These are phyloP conservation scores for Aratinga solstitialis DNA, from an alignment of 2,797 vertebrate species.

Conservation along the genomic window DNA sequence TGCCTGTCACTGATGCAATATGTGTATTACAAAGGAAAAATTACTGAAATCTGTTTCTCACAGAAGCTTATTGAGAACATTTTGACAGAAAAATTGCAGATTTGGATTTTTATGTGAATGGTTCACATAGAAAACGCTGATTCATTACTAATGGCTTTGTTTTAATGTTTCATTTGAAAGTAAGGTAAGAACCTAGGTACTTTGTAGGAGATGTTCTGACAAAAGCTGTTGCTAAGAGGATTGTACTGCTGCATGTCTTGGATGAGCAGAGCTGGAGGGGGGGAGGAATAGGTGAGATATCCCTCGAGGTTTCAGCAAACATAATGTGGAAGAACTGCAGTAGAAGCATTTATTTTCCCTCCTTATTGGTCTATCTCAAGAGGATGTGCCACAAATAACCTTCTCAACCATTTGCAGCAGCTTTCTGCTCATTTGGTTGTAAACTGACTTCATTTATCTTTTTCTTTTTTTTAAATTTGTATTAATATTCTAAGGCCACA, in stretches of 20 bases:
- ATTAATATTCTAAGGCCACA: background rate
- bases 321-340: background rate
- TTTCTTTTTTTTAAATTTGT: background rate
- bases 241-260: background rate
- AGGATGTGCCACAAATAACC: background rate
- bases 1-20: background rate
- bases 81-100: constrained; percentile 1
- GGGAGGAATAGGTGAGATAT: background rate
- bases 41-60: background rate
- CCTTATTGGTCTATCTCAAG: background rate
- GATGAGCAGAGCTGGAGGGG: background rate
- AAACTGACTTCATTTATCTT: background rate
- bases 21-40: background rate
- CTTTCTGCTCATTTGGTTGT: background rate
- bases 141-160: constrained; percentile 3
- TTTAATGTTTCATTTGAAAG: background rate
- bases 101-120: background rate
- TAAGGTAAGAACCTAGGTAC: background rate
- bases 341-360: background rate
- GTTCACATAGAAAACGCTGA: background rate
- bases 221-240: background rate
- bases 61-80: background rate
- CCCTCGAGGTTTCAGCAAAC: background rate
- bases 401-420: background rate
- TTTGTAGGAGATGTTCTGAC: background rate